Base-by-base conservation (phyloP, 2,888 invertebrate genomes). In the Trissolcus brochymenae region DNA sequence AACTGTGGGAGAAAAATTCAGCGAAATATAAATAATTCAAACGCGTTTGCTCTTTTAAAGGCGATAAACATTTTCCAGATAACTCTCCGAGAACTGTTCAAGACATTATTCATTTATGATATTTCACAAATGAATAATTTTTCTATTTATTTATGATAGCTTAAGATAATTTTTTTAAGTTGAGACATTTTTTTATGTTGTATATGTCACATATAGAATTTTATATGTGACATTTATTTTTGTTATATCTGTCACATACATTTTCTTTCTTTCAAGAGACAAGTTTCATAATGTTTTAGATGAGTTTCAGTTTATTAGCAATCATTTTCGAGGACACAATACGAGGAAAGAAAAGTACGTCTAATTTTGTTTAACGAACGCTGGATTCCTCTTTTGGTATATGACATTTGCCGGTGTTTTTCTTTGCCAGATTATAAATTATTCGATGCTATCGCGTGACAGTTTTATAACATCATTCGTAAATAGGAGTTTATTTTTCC, bases 401-500 rank as follows among this genome's bases (percentile, higher is more conserved):
- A 55, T 55, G 49, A 61, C 67, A 62, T 41, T 25, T 19, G 19
- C 19, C 59, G 67, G 66, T 64, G 51, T 73, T 67, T 62, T 60
- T 61, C 64, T 57, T 59, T 16, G 46, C 16, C 35, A 4, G 50
- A 55, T 76, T 53, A 72, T 74, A 73, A 76, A 79, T 79, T 77
- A 71, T 72, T 62, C 35, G 35, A 35, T 11, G 35, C 76, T 78
- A 80, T 78, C 80, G 72, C 68, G 76, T 64, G 68, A 76, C 76
- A 71, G 66, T 76, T 67, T 76, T 68, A 67, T 56, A 75, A 76
- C 76, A 71, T 79, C 79, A 79, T 77, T 75, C 74, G 76, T 72
- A 79, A 76, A 68, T 77, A 78, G 77, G 77, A 81, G 78, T 80
- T 79, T 1, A 11, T 29, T 29, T 29, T 35, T 25, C 4, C 4